phyloP scores from a whole-genome alignment of 2,888 invertebrate genomes.

The Dicranocentrus wangi region DNA sequence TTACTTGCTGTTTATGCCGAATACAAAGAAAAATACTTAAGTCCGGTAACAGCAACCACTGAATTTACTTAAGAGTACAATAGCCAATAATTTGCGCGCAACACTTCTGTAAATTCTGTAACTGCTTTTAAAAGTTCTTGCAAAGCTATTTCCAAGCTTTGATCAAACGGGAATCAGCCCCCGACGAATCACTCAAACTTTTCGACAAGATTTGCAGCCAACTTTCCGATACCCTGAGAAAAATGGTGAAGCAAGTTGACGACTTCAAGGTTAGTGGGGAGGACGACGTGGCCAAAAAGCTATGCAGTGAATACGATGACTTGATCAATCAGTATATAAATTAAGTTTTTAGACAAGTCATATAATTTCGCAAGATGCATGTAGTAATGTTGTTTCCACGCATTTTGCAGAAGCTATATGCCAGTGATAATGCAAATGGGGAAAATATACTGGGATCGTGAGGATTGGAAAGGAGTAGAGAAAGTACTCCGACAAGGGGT shows the following conservation, averaged over 20 bases:
- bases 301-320: slow-evolving; percentile 71
- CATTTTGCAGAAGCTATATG: slow-evolving; percentile 82
- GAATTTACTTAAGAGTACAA: too few relatives aligned
- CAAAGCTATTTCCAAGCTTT: slow-evolving; percentile 97
- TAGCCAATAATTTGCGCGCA: too few relatives aligned
- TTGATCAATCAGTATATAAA: slow-evolving; percentile 74
- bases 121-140: slow-evolving; percentile 80
- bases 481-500: slow-evolving; percentile 97
- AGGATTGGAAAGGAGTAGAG: slow-evolving; percentile 96
- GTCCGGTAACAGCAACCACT: slow-evolving; percentile 80
- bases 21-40: slow-evolving; percentile 94
- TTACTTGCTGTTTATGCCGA: slow-evolving; percentile 97
- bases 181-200: slow-evolving; percentile 95
- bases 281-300: slow-evolving; percentile 61
- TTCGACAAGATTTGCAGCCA: slow-evolving; percentile 94
- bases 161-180: slow-evolving; percentile 96
- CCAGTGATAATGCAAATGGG: slow-evolving; percentile 99
- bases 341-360: not conserved
- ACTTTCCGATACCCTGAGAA: slow-evolving; percentile 90
- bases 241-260: slow-evolving; percentile 83
- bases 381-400: not conserved
- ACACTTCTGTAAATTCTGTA: not conserved
- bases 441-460: slow-evolving; percentile 98
- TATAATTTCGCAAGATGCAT: not conserved
- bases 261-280: slow-evolving; percentile 62